Evolutionary conservation across 2,797 vertebrate genomes (phyloP).

Genomic region (Zenarchopterus dispar): DNA sequence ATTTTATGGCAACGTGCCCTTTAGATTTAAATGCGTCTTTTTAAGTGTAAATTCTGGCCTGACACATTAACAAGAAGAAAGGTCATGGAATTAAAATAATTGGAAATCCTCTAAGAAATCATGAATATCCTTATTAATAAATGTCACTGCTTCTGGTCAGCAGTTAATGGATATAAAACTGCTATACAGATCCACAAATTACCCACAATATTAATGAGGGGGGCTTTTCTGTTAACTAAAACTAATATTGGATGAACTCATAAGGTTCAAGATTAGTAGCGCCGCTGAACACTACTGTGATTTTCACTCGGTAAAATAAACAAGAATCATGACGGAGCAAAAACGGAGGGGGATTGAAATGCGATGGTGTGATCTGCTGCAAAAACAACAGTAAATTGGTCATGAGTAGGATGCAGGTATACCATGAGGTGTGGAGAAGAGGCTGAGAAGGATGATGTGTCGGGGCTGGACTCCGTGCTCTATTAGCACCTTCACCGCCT

Average conservation of each 20-base stretch:
- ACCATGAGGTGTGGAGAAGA: conserved; percentile 97
- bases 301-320: too few relatives aligned
- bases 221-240: neutral
- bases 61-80: conserved; percentile 6
- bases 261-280: too few relatives aligned
- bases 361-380: too few relatives aligned
- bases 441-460: conserved; percentile 95
- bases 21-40: conserved; percentile 18
- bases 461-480: conserved; percentile 93
- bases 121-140: conserved; percentile 15
- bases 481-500: conserved; percentile 92
- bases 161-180: neutral
- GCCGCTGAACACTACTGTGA: too few relatives aligned
- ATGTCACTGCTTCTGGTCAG: neutral
- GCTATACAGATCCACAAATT: neutral
- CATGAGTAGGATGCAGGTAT: conserved; percentile 23
- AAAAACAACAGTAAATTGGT: conserved; percentile 12
- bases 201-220: neutral
- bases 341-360: too few relatives aligned
- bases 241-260: too few relatives aligned
- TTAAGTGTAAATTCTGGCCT: conserved; percentile 11
- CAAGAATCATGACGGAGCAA: too few relatives aligned
- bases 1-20: conserved; percentile 17
- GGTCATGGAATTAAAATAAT: neutral
- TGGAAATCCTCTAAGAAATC: conserved; percentile 13